Percentiles rank a stretch among this genome's conserved stretches.
These are phyloP conservation scores for Calameuta filiformis DNA, from an alignment of 2,888 invertebrate genomes.

Conservation along the genomic window DNA sequence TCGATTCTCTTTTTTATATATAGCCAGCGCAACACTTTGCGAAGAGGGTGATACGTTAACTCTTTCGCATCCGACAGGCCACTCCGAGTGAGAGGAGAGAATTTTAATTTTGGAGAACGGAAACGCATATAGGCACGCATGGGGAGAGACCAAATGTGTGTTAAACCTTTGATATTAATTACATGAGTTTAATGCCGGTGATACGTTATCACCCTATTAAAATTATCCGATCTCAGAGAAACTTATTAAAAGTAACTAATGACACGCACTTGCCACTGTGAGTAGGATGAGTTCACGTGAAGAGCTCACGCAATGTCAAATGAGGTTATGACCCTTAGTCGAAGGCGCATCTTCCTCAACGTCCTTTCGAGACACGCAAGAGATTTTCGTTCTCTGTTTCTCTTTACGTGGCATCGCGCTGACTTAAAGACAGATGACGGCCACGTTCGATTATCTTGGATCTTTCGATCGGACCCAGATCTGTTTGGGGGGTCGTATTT, in stretches of 20 bases:
- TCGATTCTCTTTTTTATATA: background rate
- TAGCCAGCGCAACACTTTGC: background rate
- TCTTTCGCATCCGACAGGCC: no score
- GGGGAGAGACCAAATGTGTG: background rate
- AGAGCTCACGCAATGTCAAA: background rate
- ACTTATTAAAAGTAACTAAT: slow-evolving; percentile 5
- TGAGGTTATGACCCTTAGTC: no score
- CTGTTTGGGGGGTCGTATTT: background rate
- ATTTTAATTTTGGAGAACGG: background rate
- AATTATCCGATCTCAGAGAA: slow-evolving; percentile 23
- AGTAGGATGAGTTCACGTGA: background rate
- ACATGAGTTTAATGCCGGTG: slow-evolving; percentile 33
- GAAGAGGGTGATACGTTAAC: no score
- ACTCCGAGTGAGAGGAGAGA: background rate
- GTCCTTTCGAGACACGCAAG: background rate
- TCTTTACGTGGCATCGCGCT: background rate
- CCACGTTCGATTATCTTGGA: background rate
- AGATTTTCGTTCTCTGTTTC: no score
- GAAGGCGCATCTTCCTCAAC: background rate
- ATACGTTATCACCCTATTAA: slow-evolving; percentile 34
- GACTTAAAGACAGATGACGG: background rate
- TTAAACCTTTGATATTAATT: slow-evolving; percentile 30
- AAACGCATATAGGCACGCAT: background rate
- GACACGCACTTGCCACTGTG: background rate
- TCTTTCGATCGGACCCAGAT: background rate